Conservation (phyloP, 1,140 invertebrate species). For the Paralvinella palmiformis region DNA sequence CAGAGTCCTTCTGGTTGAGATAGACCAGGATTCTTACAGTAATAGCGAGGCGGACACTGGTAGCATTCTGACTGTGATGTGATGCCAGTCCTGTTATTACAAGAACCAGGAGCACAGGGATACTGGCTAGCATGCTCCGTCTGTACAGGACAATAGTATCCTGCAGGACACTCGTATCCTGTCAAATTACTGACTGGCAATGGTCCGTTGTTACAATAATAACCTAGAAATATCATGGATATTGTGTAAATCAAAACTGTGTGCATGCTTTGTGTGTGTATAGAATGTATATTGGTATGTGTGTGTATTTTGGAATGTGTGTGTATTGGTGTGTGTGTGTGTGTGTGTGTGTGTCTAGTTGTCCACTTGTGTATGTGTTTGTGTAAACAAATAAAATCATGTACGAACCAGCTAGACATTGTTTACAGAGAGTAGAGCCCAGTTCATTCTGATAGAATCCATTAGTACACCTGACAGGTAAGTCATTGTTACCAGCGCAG, state of each 20-base stretch:
- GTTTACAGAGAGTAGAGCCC: constrained; percentile 29
- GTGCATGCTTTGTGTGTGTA: no score
- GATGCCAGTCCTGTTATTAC: constrained; percentile 30
- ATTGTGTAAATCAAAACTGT: no score
- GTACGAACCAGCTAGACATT: constrained; percentile 40
- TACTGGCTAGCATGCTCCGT: constrained; percentile 35
- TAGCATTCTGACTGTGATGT: constrained; percentile 30
- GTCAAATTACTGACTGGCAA: constrained; percentile 30
- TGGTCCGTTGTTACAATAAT: constrained; percentile 43
- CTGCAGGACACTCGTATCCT: constrained; percentile 32
- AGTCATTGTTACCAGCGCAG: constrained; percentile 30
- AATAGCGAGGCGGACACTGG: constrained; percentile 37
- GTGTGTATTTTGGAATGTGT: no score
- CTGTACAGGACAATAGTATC: constrained; percentile 39
- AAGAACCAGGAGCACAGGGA: constrained; percentile 39
- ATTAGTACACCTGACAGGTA: constrained; percentile 30
- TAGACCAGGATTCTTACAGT: constrained; percentile 37
- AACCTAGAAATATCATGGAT: constrained; percentile 26
- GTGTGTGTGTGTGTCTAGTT: no score
- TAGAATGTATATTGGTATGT: no score
- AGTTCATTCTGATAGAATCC: constrained; percentile 39
- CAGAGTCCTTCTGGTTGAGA: constrained; percentile 39
- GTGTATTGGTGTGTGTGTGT: no score
- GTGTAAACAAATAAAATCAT: not conserved
- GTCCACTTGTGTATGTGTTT: no score